These are phyloP conservation scores for Ciona savignyi DNA, from an alignment of 23 tunicate species.

Conservation along the genomic window DNA sequence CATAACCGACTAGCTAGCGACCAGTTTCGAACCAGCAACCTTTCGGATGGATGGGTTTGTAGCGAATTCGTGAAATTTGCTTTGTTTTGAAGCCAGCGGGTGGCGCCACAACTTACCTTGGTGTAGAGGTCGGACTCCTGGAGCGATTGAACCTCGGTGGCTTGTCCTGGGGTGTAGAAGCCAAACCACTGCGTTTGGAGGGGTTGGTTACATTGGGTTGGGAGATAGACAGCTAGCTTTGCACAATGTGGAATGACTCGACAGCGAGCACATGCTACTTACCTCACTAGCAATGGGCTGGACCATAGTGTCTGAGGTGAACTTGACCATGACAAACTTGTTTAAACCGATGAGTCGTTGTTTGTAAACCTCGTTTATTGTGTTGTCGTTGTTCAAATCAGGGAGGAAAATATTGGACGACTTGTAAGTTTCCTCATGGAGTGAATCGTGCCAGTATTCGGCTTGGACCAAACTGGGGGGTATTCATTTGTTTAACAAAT, in stretches of 20 bases:
- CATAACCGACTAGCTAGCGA: too few relatives aligned
- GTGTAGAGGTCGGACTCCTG: conserved; percentile 34
- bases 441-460: too few relatives aligned
- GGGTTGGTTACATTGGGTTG: not conserved
- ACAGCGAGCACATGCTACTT: too few relatives aligned
- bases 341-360: conserved; percentile 41
- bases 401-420: too few relatives aligned
- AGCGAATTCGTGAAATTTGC: too few relatives aligned
- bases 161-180: conserved; percentile 37
- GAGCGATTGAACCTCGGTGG: conserved; percentile 8
- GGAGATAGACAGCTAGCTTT: not conserved
- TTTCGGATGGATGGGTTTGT: too few relatives aligned
- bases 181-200: conserved; percentile 39
- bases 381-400: too few relatives aligned
- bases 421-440: too few relatives aligned
- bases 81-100: too few relatives aligned
- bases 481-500: too few relatives aligned
- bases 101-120: conserved; percentile 26
- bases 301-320: conserved; percentile 76
- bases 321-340: conserved; percentile 77
- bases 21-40: too few relatives aligned
- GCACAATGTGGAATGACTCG: not conserved
- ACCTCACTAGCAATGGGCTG: conserved; percentile 71
- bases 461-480: too few relatives aligned
- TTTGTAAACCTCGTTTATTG: conserved; percentile 43